Evolutionary conservation across 1,140 invertebrate species (phyloP), one percentile per base, ranked within the genome.

Genomic region (Araneus ventricosus): DNA sequence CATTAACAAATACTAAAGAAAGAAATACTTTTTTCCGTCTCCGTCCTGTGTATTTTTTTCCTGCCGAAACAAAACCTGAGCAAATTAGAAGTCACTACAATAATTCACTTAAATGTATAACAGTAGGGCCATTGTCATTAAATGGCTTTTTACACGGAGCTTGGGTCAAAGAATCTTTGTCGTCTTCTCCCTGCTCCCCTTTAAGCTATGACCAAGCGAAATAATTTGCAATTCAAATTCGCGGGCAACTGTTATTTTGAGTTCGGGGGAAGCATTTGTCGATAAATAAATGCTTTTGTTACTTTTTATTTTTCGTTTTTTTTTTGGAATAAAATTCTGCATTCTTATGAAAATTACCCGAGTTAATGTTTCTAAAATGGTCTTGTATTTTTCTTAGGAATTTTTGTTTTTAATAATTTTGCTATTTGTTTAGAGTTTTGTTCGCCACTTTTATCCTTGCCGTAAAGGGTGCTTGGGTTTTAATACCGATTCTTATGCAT

Each of bases 171-270:
- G 90, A 82, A 63, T 84, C 80, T 84, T 91, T 84, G 61, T 84
- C 45, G 59, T 84, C 20, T 34, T 75, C 59, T 61, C n/a, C 22
- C 52, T 59, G 24, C 41, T 45, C 34, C 20, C 39, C 30, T 20
- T 52, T 63, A 37, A 84, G 89, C 80, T 59, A 92, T 92, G 20
- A 27, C 82, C 61, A 75, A 52, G 90, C 61, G 41, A 86, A 92
- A 92, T 92, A 82, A 92, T 85, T 92, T 92, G 90, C 90, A 86
- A 86, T 92, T 92, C 90, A 92, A 92, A 92, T 86, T 92, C 45
- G 30, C 82, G 39, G 59, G 90, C 59, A 82, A 91, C 79, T 91
- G 34, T 79, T 91, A 84, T 91, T 91, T 84, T 82, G 90, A 91
- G 90, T 91, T 91, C 79, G 39, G 37, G 30, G 59, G 80, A 84